Evolutionary conservation across 2,888 invertebrate genomes (phyloP), one percentile per base, ranked within the genome.

Genomic region (Stramonita haemastoma): DNA sequence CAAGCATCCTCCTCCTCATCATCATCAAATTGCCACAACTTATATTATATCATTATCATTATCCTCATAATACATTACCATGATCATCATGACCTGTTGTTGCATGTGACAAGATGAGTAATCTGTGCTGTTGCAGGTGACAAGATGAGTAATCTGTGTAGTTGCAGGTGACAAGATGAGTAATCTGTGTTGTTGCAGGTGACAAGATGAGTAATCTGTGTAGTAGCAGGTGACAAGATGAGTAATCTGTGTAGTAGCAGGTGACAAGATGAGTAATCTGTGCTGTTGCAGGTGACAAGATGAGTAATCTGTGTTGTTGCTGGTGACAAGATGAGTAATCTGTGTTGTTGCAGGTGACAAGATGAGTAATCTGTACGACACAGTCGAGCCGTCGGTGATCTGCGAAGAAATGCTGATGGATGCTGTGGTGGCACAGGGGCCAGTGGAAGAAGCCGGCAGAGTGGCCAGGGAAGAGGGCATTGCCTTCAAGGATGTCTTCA

Each of bases 281-380:
- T 83, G 46, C 26, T n/a, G n/a, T 46, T 46, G 4, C 46, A 46
- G 46, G 46, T 66, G 26, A 26, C 66, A 66, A 36, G 46, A 83
- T 83, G 81, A 83, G 81, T 83, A 36, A 46, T 26, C 81, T 83
- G 46, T 83, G n/a, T n/a, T n/a, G n/a, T 46, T 46, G 4, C 46
- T 5, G 46, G 46, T 66, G 26, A 26, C 66, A 66, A 36, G 46
- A 83, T 83, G 81, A 83, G 81, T 83, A 36, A 46, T 26, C 81
- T 83, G 46, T 46, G 46, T 46, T 2, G 46, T 46, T 46, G 4
- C 46, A 46, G 46, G 46, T 66, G 26, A 26, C 66, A 66, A 36
- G 46, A 83, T 83, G 81, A 83, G 81, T 83, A 36, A 46, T 26
- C 81, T 83, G 46, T 83, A 83, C 26, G 81, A 83, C 81, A 83